Evolutionary conservation across 2,888 invertebrate genomes (phyloP).

Genomic region (Tenthredo notha): DNA sequence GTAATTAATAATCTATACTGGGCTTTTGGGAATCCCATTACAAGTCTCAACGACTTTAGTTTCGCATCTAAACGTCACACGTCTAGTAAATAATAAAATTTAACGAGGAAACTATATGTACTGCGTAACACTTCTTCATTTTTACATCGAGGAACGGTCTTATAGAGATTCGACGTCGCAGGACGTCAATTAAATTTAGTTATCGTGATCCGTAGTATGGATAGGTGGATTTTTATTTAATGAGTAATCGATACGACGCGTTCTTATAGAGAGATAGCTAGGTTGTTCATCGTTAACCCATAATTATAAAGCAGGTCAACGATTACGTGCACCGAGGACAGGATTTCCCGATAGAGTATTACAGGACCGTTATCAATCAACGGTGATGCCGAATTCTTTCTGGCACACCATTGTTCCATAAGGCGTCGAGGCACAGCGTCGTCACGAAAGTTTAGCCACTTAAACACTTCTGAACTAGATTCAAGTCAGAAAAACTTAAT

Average conservation of each 20-base stretch:
- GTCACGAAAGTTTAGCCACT: background rate
- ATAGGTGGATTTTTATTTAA: constrained; percentile 20
- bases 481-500: constrained; percentile 9
- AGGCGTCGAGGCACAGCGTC: constrained; percentile 17
- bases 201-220: background rate
- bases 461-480: constrained; percentile 22
- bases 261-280: constrained; percentile 25
- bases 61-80: background rate
- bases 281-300: constrained; percentile 18
- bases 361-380: constrained; percentile 49
- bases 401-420: constrained; percentile 31
- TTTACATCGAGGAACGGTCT: constrained; percentile 27
- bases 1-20: background rate
- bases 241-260: background rate
- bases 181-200: background rate
- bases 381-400: constrained; percentile 47
- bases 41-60: background rate
- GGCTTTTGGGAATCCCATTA: background rate
- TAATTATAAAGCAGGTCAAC: constrained; percentile 47
- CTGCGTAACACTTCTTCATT: background rate
- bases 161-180: background rate
- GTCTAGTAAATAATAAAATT: background rate
- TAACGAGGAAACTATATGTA: background rate
- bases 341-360: constrained; percentile 46
- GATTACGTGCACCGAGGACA: constrained; percentile 46